phyloP scores from a whole-genome alignment of 2,797 vertebrate genomes.

The Sphenopsis melanotis region DNA sequence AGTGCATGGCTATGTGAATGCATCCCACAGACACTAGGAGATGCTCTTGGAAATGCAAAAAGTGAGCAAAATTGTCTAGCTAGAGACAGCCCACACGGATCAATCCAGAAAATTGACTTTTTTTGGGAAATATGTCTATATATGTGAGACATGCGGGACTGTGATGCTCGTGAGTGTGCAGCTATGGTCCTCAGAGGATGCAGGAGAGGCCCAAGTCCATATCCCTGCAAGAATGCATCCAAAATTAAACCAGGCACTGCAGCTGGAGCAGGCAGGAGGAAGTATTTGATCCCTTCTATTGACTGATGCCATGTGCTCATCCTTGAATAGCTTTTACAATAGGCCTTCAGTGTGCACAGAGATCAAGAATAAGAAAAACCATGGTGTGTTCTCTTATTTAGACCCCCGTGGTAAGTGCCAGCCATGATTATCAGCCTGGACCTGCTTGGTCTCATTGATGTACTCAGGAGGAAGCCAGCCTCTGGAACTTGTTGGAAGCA shows the following conservation, averaged over 20 bases:
- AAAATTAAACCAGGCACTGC: neutral
- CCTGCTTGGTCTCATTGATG: neutral
- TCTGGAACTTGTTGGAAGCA: neutral
- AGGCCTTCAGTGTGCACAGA: neutral
- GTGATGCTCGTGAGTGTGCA: neutral
- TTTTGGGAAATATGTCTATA: neutral
- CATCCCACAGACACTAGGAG: fast-evolving
- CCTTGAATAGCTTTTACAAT: neutral
- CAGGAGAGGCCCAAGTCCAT: neutral
- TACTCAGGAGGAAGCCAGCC: neutral
- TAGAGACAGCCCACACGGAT: neutral
- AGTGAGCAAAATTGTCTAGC: neutral
- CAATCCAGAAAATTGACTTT: neutral
- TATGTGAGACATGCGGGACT: neutral
- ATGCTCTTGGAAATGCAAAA: neutral
- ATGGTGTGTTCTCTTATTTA: neutral
- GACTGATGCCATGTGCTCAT: fast-evolving
- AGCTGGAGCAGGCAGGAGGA: neutral
- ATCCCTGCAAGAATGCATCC: neutral
- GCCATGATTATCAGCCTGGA: neutral
- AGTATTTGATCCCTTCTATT: neutral
- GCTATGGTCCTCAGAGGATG: neutral
- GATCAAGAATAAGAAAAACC: neutral
- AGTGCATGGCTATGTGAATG: neutral
- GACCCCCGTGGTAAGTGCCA: neutral